Evolutionary conservation across 2,113 vertebrate genomes (phyloP).

Genomic region (Antechinus stuartii): DNA sequence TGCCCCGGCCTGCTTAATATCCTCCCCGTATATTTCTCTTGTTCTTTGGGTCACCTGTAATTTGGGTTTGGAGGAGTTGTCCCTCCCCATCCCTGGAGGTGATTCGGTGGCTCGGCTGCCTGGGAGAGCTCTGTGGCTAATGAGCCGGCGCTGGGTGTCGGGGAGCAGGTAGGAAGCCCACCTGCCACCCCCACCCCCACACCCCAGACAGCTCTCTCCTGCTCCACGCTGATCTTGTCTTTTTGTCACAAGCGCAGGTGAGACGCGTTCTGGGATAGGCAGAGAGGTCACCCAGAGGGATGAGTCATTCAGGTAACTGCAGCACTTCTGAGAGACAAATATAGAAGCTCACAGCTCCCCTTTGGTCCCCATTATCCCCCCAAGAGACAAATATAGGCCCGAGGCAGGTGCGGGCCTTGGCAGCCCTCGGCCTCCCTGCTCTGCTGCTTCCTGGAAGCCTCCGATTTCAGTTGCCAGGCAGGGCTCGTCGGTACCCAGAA

Average conservation of each 20-base stretch:
- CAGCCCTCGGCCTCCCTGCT: background rate
- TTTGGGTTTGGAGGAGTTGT: background rate
- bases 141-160: too few species aligned
- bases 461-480: constrained; percentile 16
- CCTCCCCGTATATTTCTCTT: background rate
- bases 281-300: background rate
- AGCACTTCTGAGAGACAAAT: background rate
- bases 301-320: background rate
- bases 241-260: background rate
- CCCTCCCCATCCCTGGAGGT: background rate
- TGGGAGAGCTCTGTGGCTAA: too few species aligned
- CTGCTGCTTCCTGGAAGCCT: constrained; percentile 6
- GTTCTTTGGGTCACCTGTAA: background rate
- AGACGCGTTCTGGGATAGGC: background rate
- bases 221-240: background rate
- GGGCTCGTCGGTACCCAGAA: background rate
- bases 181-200: background rate
- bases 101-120: background rate
- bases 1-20: background rate
- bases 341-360: background rate
- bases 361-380: background rate
- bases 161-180: background rate
- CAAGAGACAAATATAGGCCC: background rate
- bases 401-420: background rate
- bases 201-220: background rate